Base-by-base conservation (phyloP, 2,113 vertebrate genomes). In the Lamprotornis superbus region DNA sequence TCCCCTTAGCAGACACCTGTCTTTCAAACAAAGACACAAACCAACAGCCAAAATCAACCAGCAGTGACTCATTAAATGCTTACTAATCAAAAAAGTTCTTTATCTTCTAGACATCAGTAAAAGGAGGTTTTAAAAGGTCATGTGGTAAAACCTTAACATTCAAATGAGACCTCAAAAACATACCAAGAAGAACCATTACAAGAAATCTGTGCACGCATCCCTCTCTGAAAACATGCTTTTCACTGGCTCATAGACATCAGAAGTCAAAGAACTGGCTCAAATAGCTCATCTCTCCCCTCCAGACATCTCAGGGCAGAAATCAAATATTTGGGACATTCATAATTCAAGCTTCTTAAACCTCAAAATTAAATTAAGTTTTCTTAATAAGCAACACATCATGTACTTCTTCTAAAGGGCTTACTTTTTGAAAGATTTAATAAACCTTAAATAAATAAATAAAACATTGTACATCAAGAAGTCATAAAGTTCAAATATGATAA, bases 401-500 rank as follows among this genome's bases (percentile, higher is more conserved):
- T 11, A 44, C 71, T 80, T 79, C 49, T 91, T 92, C 68, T 75
- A 78, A 88, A 89, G 20, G 44, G 24, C 30, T 93, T 56, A 25
- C 86, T 44, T 85, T 59, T 11, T 25, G 28, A 83, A 86, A 83
- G 35, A 56, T 74, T 95, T 86, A 77, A 95, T 81, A 95, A 95
- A 70, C 60, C 64, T 71, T 84, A 91, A 83, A 94, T 85, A 96
- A 95, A 87, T 93, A 95, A 97, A 97, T 91, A 92, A 97, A 96
- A 68, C 30, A 60, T 40, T 37, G n/a, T 81, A 94, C 85, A 89
- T 95, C 71, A 81, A 83, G 92, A 96, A 97, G 93, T 61, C 74
- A 87, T 86, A 63, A 97, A 95, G 91, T 97, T 94, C 94, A 97
- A 93, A 96, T 83, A 74, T 85, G 87, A 96, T 90, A 95, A 97